These are phyloP conservation scores for Melangyna quadrimaculata DNA, from an alignment of 2,888 invertebrate species.

Conservation along the genomic window DNA sequence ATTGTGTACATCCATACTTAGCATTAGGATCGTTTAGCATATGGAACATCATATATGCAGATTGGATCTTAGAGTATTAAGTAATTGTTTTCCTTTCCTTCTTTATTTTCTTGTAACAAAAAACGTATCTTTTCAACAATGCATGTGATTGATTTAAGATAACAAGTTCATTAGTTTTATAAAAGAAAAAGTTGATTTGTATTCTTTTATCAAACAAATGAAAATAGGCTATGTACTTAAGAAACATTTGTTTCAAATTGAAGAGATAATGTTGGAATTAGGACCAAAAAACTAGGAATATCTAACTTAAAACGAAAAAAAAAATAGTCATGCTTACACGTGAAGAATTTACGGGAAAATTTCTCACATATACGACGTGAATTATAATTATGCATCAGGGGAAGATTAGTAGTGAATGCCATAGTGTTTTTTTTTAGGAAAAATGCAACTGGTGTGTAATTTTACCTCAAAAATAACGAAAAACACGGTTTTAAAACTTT, in stretches of 20 bases:
- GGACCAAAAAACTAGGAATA: background rate
- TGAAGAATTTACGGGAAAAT: too few species aligned
- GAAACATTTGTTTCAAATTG: conserved; percentile 42
- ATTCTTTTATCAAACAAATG: conserved; percentile 39
- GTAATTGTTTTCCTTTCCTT: background rate
- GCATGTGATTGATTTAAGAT: conserved; percentile 39
- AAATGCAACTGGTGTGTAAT: too few species aligned
- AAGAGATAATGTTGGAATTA: conserved; percentile 43
- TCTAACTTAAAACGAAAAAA: background rate
- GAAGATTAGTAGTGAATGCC: too few species aligned
- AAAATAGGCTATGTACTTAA: conserved; percentile 31
- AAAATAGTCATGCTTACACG: too few species aligned
- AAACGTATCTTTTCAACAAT: conserved; percentile 8
- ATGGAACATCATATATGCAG: conserved; percentile 1
- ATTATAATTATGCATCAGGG: too few species aligned
- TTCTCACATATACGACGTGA: too few species aligned
- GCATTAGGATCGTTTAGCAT: conserved; percentile 42
- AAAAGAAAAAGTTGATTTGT: conserved; percentile 26
- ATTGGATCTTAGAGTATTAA: conserved; percentile 49
- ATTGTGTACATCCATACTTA: background rate
- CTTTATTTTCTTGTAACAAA: background rate
- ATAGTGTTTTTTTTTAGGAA: too few species aligned
- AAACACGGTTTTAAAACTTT: too few species aligned
- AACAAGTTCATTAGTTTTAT: conserved; percentile 50
- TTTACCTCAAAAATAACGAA: too few species aligned